A percentile compares a stretch with the other conserved stretches of the same genome.
phyloP scores from a whole-genome alignment of 2,113 vertebrate genomes.

The Okapia johnstoni region DNA sequence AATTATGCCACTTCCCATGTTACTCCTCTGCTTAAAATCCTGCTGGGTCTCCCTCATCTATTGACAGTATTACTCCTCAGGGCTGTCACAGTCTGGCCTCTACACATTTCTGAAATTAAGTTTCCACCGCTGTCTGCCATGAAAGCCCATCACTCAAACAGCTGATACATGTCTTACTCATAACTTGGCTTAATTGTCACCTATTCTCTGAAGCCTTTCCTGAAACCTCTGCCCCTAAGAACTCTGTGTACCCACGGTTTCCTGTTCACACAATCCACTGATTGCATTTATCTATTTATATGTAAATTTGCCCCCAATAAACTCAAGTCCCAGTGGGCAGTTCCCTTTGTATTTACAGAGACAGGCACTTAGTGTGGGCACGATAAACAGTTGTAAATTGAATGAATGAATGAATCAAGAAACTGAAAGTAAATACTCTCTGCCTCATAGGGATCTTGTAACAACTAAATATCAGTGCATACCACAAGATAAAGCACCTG shows the following conservation, averaged over 20 bases:
- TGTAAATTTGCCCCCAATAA: neutral
- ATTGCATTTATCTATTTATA: neutral
- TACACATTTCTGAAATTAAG: neutral
- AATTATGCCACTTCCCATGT: neutral
- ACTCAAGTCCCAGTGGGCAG: neutral
- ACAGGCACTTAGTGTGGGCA: neutral
- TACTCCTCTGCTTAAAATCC: neutral
- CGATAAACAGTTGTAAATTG: neutral
- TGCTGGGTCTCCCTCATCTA: neutral
- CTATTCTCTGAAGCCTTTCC: neutral
- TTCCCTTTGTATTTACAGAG: slow-evolving; percentile 4
- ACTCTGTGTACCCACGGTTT: neutral
- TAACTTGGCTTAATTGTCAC: neutral
- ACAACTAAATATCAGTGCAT: neutral
- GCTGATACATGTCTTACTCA: neutral
- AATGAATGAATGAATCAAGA: slow-evolving; percentile 6
- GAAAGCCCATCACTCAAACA: neutral
- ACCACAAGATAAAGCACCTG: neutral
- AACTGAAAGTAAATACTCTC: neutral
- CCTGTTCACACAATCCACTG: neutral
- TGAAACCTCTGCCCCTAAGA: neutral
- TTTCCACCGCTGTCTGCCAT: neutral
- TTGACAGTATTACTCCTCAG: neutral
- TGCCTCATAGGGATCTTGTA: neutral
- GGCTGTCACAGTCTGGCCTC: neutral